These are phyloP conservation scores for Rhodinocichla rosea DNA, from an alignment of 2,113 vertebrate genomes.

Conservation along the genomic window DNA sequence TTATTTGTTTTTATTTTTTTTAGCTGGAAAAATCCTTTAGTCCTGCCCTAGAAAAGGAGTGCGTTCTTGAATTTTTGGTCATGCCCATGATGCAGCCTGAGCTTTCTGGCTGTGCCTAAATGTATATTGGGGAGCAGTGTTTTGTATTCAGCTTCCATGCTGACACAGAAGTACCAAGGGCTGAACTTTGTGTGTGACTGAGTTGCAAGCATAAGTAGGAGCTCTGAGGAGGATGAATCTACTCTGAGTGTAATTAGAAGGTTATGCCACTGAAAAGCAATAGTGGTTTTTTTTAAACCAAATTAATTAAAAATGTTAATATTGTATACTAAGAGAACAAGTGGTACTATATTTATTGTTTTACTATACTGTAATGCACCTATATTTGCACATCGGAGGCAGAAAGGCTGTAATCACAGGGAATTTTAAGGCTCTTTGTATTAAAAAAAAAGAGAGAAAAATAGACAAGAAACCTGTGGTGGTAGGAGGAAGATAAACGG, in stretches of 20 bases:
- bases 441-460: neutral
- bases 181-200: neutral
- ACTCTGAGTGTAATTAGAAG: neutral
- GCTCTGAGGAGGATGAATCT: neutral
- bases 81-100: neutral
- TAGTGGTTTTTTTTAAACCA: neutral
- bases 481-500: slow-evolving; percentile 65
- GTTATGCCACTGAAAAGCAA: neutral
- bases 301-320: slow-evolving; percentile 1
- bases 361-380: neutral
- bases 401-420: neutral
- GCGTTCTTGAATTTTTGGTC: neutral
- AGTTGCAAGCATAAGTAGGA: neutral
- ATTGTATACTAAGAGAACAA: neutral
- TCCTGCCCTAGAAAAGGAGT: neutral
- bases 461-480: slow-evolving; percentile 24
- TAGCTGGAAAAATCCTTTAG: neutral
- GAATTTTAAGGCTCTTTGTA: slow-evolving; percentile 45
- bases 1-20: neutral
- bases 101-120: neutral
- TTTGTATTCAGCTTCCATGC: neutral
- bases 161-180: neutral
- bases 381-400: neutral
- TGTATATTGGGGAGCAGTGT: neutral
- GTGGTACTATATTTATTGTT: neutral